Evolutionary conservation across 2,888 invertebrate species (phyloP).

Genomic region (Coecobrya sp.): DNA sequence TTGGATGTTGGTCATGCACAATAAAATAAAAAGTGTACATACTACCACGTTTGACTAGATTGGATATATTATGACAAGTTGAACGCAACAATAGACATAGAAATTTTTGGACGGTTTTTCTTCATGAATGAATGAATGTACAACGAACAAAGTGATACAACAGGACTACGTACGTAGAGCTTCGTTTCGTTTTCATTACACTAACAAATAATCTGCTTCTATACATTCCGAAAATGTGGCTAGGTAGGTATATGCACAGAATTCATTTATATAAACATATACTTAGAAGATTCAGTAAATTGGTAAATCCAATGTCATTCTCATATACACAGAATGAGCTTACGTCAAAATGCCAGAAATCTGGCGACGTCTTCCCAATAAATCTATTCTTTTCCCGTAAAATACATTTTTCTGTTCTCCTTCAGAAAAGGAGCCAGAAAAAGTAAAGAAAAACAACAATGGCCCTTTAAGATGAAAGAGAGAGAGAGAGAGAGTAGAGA

Average conservation of each 20-base stretch:
- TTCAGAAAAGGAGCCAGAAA: conserved; percentile 47
- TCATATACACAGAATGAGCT: conserved; percentile 38
- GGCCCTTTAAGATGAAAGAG: conserved; percentile 51
- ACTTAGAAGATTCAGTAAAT: conserved; percentile 22
- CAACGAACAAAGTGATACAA: conserved; percentile 1
- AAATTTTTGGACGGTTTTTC: conserved; percentile 54
- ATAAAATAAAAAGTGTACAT: conserved; percentile 16
- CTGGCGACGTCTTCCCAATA: conserved; percentile 86
- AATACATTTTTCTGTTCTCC: conserved; percentile 46
- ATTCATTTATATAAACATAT: neutral
- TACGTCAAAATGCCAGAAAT: conserved; percentile 86
- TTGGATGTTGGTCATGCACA: neutral
- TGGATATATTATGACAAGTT: conserved; percentile 74
- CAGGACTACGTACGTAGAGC: neutral
- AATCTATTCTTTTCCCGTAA: conserved; percentile 81
- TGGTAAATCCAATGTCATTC: conserved; percentile 58
- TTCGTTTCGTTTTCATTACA: conserved; percentile 41
- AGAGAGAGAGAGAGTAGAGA: conserved; percentile 36
- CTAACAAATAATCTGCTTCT: conserved; percentile 32
- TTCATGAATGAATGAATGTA: conserved; percentile 46
- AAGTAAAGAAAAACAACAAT: conserved; percentile 68
- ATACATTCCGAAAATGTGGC: neutral
- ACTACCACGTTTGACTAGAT: conserved; percentile 12
- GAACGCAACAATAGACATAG: conserved; percentile 68
- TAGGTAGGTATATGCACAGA: neutral